Base-by-base conservation (phyloP, 2,888 invertebrate genomes). In the Helicoverpa assulta region DNA sequence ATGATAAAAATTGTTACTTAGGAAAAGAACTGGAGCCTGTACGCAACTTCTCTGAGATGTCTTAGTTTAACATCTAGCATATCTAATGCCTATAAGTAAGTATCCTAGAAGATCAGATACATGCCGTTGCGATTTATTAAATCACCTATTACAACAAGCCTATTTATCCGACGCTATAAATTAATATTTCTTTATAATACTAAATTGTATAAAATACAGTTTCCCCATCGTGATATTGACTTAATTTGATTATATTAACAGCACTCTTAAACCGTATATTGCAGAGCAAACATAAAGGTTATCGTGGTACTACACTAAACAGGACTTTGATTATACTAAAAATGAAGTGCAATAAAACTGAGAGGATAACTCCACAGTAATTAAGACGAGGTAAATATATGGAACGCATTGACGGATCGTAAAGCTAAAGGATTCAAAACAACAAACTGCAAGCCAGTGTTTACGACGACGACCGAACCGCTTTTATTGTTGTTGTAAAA, bases 401-500 rank as follows among this genome's bases (percentile, higher is more conserved):
- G 92, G 90, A 91, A 91, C 89, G 91, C 91, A 95, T 94, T 94
- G 95, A 93, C 94, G 93, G 92, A 91, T 93, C 95, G 90, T 95
- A 95, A 95, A 95, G 83, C 82, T 89, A 90, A 94, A 94, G 93
- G 93, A 92, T 93, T 94, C 91, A 90, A 91, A 92, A 92, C 92
- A 94, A 93, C 92, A 92, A 94, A 95, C 93, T 94, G 94, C 94
- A 93, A 93, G 91, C 90, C 89, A 91, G 88, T 86, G 88, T 95
- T 95, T 94, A 95, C 92, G 94, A 94, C 85, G 88, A 87, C 90
- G 92, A 89, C 91, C 90, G 91, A 91, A 92, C 93, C 92, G 88
- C 92, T 94, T 95, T 95, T 95, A 95, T 95, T 95, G 92, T 95
- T 93, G 94, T 94, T 95, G 93, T 95, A 94, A 95, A 95, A 95